A percentile compares a stretch with the other conserved stretches of the same genome.
phyloP scores from a whole-genome alignment of 2,797 vertebrate genomes.

The Todus mexicanus region DNA sequence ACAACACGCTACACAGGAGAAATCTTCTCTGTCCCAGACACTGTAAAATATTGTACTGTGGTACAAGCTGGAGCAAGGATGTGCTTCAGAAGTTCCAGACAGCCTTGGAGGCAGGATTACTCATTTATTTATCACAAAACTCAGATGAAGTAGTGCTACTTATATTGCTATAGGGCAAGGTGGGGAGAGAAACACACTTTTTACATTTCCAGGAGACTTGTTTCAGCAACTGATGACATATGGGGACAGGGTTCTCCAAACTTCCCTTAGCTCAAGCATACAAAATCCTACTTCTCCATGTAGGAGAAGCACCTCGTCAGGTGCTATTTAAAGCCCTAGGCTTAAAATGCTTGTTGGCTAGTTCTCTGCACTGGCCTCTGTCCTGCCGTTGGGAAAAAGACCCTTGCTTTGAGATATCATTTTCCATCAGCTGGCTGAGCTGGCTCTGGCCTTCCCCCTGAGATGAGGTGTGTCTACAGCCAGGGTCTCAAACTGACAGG shows the following conservation, averaged over 20 bases:
- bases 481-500: neutral
- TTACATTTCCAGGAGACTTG: slow-evolving; percentile 2
- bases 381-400: neutral
- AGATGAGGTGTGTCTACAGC: neutral
- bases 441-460: neutral
- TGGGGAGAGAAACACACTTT: neutral
- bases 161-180: neutral
- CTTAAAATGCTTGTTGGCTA: neutral
- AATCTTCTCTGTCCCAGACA: neutral
- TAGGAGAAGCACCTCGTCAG: neutral
- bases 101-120: slow-evolving; percentile 40
- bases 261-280: neutral
- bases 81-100: neutral
- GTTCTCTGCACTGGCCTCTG: neutral
- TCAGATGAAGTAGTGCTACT: neutral
- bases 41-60: neutral
- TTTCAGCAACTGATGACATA: neutral
- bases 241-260: neutral
- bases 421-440: neutral
- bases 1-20: neutral
- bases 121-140: slow-evolving; percentile 22
- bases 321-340: neutral
- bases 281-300: neutral
- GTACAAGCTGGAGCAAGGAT: slow-evolving; percentile 28
- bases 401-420: neutral